These are phyloP conservation scores for Ia io DNA, from an alignment of 2,113 vertebrate genomes.

Conservation along the genomic window DNA sequence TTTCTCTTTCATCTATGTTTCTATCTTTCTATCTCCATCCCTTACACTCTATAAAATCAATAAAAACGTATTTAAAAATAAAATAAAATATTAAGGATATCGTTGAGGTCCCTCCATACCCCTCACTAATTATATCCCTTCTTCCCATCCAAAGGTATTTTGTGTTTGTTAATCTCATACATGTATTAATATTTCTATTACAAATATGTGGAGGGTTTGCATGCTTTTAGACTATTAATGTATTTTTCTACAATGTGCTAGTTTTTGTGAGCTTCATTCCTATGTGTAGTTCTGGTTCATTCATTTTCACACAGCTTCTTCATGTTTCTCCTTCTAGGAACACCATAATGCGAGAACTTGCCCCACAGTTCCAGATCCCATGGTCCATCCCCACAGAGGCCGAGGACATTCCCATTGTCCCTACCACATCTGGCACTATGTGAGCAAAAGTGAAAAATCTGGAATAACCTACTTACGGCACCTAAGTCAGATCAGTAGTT, in stretches of 20 bases:
- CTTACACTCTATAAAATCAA: not conserved
- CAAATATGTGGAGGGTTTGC: not conserved
- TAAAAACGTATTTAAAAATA: not conserved
- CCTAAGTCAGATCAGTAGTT: not conserved
- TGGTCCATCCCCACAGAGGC: constrained; percentile 99
- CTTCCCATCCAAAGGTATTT: not conserved
- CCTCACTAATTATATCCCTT: not conserved
- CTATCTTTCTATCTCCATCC: not conserved
- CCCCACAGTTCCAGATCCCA: constrained; percentile 97
- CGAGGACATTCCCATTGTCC: constrained; percentile 98
- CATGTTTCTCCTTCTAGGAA: constrained; percentile 85
- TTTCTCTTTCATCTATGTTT: not conserved
- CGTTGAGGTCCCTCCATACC: not conserved
- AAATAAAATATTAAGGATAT: not conserved
- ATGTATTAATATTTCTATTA: constrained; percentile 12
- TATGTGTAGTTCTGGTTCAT: not conserved
- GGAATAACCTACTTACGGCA: not conserved
- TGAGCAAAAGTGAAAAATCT: constrained; percentile 81
- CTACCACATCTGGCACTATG: constrained; percentile 99
- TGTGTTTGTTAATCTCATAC: not conserved
- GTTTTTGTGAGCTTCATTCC: not conserved
- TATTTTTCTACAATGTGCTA: not conserved
- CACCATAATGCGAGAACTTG: constrained; percentile 98
- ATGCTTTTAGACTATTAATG: not conserved
- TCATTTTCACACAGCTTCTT: not conserved